Base-by-base conservation (phyloP, 1,140 invertebrate species). In the Megathymus violae region DNA sequence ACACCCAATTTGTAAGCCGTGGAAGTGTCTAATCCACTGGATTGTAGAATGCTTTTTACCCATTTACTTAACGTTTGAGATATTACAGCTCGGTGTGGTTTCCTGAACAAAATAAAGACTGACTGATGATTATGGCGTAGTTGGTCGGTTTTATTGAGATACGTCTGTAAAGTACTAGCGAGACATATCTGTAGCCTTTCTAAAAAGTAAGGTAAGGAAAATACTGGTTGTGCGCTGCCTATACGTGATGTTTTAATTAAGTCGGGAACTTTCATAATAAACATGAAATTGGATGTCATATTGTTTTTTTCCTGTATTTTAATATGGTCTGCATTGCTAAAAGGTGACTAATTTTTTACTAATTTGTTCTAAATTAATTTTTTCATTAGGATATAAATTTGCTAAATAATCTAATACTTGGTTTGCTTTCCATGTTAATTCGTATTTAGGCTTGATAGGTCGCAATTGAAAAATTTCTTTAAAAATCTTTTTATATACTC, bases 381-480 rank as follows among this genome's bases (percentile, higher is more conserved):
- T 0, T 11, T 31, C 13, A 3, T 34, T 31, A 27, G 47, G 13
- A 10, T 13, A 50, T 34, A 34, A 34, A 7, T 9, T 13, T 7
- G 22, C 19, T 50, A 50, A 36, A 38, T 34, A 25, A 25, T 54
- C 19, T 52, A 65, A 27, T 14, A 65, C 54, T 25, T 19, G 17
- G 17, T 3, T 6, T 15, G 56, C 9, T 10, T 69, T 58, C 67
- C 67, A 69, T 0, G 62, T 69, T 11, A 19, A 15, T 11, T 61
- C 11, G 13, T 69, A 69, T 44, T 61, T 64, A 11, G 67, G 61
- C n/a, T 0, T 19, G 5, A 54, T 17, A 5, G 60, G 68, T 22
- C 46, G 58, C 9, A 71, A 25, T 56, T 43, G n/a, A 31, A 59
- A 71, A 10, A 67, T 38, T 0, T 60, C 68, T 36, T 63, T 71